Evolutionary conservation across 2,888 invertebrate species (phyloP).

Genomic region (Cryptocephalus primarius): DNA sequence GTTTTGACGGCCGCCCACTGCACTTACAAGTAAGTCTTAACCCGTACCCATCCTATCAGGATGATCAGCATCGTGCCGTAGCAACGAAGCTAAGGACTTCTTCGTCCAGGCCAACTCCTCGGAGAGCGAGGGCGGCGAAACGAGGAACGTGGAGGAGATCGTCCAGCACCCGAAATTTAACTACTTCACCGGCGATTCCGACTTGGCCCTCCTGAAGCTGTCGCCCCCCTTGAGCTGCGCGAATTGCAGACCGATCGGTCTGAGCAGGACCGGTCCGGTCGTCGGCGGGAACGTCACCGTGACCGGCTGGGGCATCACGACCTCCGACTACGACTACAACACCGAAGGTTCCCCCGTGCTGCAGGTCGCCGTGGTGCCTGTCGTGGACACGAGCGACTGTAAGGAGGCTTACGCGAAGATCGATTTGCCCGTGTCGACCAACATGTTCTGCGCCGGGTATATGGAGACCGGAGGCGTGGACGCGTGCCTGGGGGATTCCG

Average conservation of each 20-base stretch:
- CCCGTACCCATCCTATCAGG: not conserved
- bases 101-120: not conserved
- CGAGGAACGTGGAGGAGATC: conserved; percentile 33
- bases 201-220: conserved; percentile 40
- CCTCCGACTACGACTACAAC: not conserved
- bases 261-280: not conserved
- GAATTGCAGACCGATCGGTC: not conserved
- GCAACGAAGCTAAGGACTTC: not conserved
- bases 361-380: not conserved
- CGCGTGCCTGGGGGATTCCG: conserved; percentile 25
- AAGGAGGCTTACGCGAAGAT: not conserved
- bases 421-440: conserved; percentile 25
- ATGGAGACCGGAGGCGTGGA: conserved; percentile 40
- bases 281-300: conserved; percentile 18
- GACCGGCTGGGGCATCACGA: not conserved
- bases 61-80: not conserved
- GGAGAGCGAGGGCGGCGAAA: not conserved
- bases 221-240: conserved; percentile 19
- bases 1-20: conserved; percentile 41
- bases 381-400: not conserved
- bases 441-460: conserved; percentile 53
- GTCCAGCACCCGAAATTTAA: conserved; percentile 40
- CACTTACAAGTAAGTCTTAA: conserved; percentile 23
- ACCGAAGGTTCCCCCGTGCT: not conserved
- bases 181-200: conserved; percentile 39